These are phyloP conservation scores for Lordiphosa stackelbergi DNA, from an alignment of 1,140 invertebrate species.

Conservation along the genomic window DNA sequence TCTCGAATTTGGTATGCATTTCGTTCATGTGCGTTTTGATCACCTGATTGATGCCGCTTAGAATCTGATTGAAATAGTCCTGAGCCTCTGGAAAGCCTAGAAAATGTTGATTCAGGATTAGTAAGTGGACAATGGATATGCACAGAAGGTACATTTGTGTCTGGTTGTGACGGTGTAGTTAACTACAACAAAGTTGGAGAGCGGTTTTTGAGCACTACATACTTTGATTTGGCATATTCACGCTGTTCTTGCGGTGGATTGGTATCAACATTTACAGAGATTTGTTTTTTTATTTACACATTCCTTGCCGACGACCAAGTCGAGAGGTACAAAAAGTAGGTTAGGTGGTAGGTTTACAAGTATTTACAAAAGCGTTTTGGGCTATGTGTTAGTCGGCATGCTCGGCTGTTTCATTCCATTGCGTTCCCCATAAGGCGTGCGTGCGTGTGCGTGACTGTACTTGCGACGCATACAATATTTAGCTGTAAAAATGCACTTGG, in stretches of 20 bases:
- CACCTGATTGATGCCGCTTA: conserved; percentile 86
- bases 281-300: not conserved
- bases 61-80: conserved; percentile 86
- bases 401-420: conserved; percentile 43
- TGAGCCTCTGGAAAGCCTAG: conserved; percentile 80
- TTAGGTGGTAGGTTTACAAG: not conserved
- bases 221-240: conserved; percentile 4
- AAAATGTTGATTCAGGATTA: conserved; percentile 18
- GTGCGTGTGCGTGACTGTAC: conserved; percentile 34
- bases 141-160: conserved; percentile 11
- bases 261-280: too few relatives aligned
- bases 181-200: conserved; percentile 42
- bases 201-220: conserved; percentile 21
- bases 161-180: not conserved
- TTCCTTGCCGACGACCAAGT: conserved; percentile 2
- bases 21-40: conserved; percentile 85
- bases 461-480: conserved; percentile 8
- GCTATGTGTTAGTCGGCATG: conserved; percentile 2
- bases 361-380: conserved; percentile 53
- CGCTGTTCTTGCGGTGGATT: too few relatives aligned
- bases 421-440: conserved; percentile 46
- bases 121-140: not conserved
- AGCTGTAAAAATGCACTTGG: conserved; percentile 14
- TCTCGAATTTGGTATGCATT: conserved; percentile 83
- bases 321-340: too few relatives aligned